These are phyloP conservation scores for Papilio demoleus DNA, from an alignment of 2,888 invertebrate genomes.

Conservation along the genomic window DNA sequence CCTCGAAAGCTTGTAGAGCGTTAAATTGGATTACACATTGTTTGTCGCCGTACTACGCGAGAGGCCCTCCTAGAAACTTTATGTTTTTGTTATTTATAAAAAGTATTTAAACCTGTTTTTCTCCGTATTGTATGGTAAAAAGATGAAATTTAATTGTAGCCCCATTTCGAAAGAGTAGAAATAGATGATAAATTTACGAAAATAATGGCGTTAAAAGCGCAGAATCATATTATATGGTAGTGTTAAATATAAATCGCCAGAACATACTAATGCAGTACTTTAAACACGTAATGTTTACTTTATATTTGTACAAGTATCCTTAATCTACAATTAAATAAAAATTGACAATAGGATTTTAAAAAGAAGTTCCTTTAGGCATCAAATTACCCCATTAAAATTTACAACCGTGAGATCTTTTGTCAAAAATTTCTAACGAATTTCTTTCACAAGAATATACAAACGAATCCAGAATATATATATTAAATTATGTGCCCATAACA, in stretches of 20 bases:
- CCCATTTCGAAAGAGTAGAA: background rate
- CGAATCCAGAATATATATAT: background rate
- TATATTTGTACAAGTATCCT: background rate
- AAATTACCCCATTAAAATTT: conserved; percentile 5
- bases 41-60: conserved; percentile 49
- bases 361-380: background rate
- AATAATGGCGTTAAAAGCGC: background rate
- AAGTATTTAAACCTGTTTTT: conserved; percentile 39
- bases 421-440: conserved; percentile 21
- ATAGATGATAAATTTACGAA: background rate
- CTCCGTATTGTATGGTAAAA: background rate
- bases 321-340: background rate
- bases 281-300: too few relatives aligned
- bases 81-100: conserved; percentile 33
- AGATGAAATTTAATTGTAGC: background rate
- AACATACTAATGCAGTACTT: too few relatives aligned
- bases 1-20: conserved; percentile 52
- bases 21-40: conserved; percentile 63
- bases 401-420: conserved; percentile 14
- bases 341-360: background rate
- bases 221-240: background rate
- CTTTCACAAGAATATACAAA: background rate
- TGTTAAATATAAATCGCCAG: background rate
- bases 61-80: conserved; percentile 56
- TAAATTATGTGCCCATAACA: conserved; percentile 4